Evolutionary conservation across 1,140 invertebrate species (phyloP), one percentile per base, ranked within the genome.

Genomic region (Homalodisca vitripennis): DNA sequence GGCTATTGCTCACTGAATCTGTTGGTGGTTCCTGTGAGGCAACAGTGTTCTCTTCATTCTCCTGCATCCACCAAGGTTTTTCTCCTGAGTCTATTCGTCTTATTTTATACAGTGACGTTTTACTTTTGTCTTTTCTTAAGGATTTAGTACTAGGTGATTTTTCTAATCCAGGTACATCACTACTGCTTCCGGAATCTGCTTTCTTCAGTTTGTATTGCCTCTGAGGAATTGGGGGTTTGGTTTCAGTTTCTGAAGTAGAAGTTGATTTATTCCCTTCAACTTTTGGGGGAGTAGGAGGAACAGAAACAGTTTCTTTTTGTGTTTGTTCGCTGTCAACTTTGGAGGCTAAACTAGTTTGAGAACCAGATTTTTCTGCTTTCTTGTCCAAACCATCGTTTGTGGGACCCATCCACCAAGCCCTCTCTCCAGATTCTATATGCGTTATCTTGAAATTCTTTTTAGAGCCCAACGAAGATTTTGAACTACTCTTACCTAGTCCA

Each of bases 171-270:
- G 32, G 63, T 1, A 46, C 41, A 24, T 66, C 63, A 47, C 63
- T 66, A 78, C 13, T 82, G 79, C 73, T 82, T 0, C 87, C 88
- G 1, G 89, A 90, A 76, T 89, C 86, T 32, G 90, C 84, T 71
- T 86, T 87, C 57, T 80, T 69, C 1, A 75, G n/a, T 22, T 67
- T 62, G 34, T 68, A 73, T n/a, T 60, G 55, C 27, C 55, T 60
- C 26, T 60, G 55, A 3, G 55, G 55, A 30, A 60, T 20, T 30
- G 57, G 48, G 6, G 55, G 55, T 27, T 60, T 60, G 22, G 29
- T 60, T 27, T 60, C 55, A 60, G 24, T 60, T 27, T 60, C 55
- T 6, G 55, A 60, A 12, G 55, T 24, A 22, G 55, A 60, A 2
- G 55, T 60, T 29, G 55, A 60, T 26, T 60, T 60, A 12, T 26